Evolutionary conservation across 2,797 vertebrate species (phyloP).

Genomic region (Megaceryle alcyon): DNA sequence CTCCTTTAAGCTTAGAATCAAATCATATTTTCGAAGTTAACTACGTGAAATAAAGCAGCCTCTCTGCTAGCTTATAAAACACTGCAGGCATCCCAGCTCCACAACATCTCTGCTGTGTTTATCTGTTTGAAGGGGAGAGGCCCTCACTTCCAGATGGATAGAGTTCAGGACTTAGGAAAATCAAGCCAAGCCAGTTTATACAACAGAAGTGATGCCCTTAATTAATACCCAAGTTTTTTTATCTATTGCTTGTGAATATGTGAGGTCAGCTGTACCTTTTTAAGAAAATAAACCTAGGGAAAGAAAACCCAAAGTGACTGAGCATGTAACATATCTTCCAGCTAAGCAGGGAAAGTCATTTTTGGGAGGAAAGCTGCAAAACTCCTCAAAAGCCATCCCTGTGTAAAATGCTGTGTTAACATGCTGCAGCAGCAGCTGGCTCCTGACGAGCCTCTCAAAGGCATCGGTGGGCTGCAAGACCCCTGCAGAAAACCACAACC

Average conservation of each 20-base stretch:
- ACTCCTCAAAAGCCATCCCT: not conserved
- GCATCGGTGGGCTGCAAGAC: not conserved
- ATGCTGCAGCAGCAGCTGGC: not conserved
- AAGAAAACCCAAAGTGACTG: not conserved
- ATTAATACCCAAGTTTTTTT: not conserved
- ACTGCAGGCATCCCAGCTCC: not conserved
- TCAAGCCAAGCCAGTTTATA: not conserved
- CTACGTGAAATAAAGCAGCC: not conserved
- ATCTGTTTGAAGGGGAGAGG: conserved; percentile 4
- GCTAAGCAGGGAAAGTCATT: not conserved
- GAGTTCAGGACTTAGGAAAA: conserved; percentile 1
- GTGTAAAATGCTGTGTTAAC: not conserved
- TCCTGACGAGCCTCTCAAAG: not conserved
- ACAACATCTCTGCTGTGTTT: not conserved
- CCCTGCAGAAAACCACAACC: not conserved
- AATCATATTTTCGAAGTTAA: conserved; percentile 26
- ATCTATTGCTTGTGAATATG: not conserved
- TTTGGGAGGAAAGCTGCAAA: not conserved
- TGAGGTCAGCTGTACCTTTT: not conserved
- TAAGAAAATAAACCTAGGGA: not conserved
- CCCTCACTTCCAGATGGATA: not conserved
- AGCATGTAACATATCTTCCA: not conserved
- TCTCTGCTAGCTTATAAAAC: not conserved
- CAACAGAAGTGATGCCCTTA: not conserved
- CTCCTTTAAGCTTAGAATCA: conserved; percentile 30